Percentiles rank a stretch among this genome's conserved stretches.
Evolutionary conservation across 2,888 invertebrate species (phyloP).

Genomic region (Pterostichus madidus): DNA sequence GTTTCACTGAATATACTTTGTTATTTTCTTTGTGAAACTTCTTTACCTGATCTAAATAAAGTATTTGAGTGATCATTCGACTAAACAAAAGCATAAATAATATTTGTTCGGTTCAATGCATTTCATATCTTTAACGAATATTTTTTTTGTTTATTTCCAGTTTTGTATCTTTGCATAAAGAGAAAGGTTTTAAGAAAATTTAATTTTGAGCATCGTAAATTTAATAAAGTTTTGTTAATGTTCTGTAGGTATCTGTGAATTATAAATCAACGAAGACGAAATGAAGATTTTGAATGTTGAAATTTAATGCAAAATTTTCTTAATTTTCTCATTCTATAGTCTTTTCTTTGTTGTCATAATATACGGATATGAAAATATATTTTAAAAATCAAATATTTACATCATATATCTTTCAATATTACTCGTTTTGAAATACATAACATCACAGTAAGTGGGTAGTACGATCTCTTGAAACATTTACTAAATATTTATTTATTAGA

Average conservation of each 20-base stretch:
- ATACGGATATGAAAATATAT: not conserved
- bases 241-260: constrained; percentile 28
- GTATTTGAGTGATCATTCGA: constrained; percentile 20
- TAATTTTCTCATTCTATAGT: not conserved
- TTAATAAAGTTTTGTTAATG: constrained; percentile 27
- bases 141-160: not conserved
- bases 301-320: constrained; percentile 12
- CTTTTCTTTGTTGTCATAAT: constrained; percentile 1
- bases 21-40: constrained; percentile 46
- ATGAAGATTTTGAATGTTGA: not conserved
- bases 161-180: constrained; percentile 13
- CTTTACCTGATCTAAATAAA: constrained; percentile 38
- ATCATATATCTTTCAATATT: too few relatives aligned
- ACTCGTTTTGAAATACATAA: too few relatives aligned
- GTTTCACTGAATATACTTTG: constrained; percentile 31
- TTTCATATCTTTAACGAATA: not conserved
- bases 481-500: too few relatives aligned
- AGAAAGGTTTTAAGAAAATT: not conserved
- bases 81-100: constrained; percentile 35
- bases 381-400: not conserved
- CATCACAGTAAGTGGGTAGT: too few relatives aligned
- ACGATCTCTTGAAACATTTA: too few relatives aligned
- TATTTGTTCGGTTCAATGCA: constrained; percentile 21
- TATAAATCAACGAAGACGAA: constrained; percentile 23
- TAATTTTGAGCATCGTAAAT: constrained; percentile 24